Conservation (phyloP, 2,797 vertebrate genomes). For the Sebastes nivosus region DNA sequence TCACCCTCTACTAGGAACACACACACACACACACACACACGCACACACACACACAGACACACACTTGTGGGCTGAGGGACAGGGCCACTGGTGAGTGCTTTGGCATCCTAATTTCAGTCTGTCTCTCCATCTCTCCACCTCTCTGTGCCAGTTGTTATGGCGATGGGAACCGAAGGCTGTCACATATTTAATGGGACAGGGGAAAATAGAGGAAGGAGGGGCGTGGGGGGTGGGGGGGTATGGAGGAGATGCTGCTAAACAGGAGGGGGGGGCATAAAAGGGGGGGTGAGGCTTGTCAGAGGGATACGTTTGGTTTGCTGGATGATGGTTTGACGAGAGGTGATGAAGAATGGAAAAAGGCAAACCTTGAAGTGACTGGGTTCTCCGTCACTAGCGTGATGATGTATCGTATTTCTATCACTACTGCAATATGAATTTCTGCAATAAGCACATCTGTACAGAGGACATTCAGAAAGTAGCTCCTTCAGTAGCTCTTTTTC, state of each 20-base stretch:
- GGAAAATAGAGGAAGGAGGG: conserved; percentile 30
- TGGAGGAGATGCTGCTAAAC: conserved; percentile 10
- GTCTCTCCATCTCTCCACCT: conserved; percentile 63
- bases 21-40: conserved; percentile 11
- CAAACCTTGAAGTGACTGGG: not conserved
- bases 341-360: not conserved
- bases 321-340: not conserved
- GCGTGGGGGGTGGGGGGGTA: not conserved
- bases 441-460: not conserved
- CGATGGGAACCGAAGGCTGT: conserved; percentile 66
- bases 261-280: not conserved
- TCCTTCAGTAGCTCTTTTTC: not conserved
- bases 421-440: not conserved
- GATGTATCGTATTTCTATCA: not conserved
- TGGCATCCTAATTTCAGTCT: conserved; percentile 73
- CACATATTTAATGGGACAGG: conserved; percentile 71
- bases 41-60: conserved; percentile 3
- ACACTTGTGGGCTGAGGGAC: conserved; percentile 42
- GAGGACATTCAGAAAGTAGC: not conserved
- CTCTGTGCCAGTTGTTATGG: conserved; percentile 74
- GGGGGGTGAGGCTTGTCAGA: not conserved
- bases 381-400: not conserved
- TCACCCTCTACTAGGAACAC: conserved; percentile 18
- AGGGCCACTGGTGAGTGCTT: conserved; percentile 67
- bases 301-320: not conserved